Conservation (phyloP, 1,140 invertebrate species). For the Solen grandis region DNA sequence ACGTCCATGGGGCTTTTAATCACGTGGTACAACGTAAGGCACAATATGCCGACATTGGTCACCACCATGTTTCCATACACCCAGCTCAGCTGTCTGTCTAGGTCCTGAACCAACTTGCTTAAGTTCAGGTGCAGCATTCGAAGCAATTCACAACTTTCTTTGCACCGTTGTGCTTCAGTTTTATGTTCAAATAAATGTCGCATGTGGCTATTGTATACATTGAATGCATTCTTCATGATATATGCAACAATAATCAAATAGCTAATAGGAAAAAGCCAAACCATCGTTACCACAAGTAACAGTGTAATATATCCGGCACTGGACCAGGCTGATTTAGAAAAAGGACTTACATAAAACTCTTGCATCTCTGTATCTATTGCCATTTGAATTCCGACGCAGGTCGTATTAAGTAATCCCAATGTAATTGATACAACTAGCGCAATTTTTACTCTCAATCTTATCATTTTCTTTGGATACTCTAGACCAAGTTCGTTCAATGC, state of each 20-base stretch:
- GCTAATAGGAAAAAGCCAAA: slow-evolving; percentile 2
- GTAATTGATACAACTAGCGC: background rate
- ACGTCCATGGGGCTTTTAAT: background rate
- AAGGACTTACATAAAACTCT: background rate
- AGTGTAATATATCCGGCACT: background rate
- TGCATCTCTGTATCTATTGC: background rate
- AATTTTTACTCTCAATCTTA: background rate
- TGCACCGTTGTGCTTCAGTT: too few relatives aligned
- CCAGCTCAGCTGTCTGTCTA: slow-evolving; percentile 33
- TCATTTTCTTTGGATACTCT: background rate
- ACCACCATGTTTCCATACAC: background rate
- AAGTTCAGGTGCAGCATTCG: slow-evolving; percentile 35
- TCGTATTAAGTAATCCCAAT: background rate
- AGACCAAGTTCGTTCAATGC: slow-evolving; percentile 7
- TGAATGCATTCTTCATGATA: slow-evolving; percentile 2
- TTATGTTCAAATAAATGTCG: too few relatives aligned
- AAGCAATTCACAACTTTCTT: too few relatives aligned
- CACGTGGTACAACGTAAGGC: slow-evolving; percentile 27
- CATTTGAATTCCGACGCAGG: background rate
- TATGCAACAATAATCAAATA: slow-evolving; percentile 1
- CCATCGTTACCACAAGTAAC: too few relatives aligned
- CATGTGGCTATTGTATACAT: background rate
- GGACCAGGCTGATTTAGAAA: background rate
- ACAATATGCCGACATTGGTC: background rate
- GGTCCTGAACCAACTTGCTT: slow-evolving; percentile 16